Conservation (phyloP, 2,888 invertebrate species). For the Ethmia dodecea region DNA sequence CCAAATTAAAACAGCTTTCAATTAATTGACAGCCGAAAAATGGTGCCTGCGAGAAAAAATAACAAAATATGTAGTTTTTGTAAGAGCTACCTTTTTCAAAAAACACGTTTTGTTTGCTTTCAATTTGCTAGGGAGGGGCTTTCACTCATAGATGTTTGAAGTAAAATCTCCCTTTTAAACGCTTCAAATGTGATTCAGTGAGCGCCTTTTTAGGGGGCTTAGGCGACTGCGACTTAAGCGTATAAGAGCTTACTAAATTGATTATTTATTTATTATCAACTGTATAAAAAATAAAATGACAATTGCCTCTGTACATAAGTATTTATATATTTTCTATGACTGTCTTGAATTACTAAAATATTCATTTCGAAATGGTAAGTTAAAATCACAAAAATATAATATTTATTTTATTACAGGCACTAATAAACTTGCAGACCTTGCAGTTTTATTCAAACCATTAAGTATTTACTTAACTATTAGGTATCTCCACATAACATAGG, state of each 20-base stretch:
- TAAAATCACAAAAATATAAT: too few species aligned
- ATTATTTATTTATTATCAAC: conserved; percentile 2
- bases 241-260: conserved; percentile 12
- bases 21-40: conserved; percentile 30
- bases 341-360: too few species aligned
- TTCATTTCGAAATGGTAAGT: too few species aligned
- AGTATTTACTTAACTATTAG: too few species aligned
- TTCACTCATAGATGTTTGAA: conserved; percentile 62
- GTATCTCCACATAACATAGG: too few species aligned
- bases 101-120: conserved; percentile 69
- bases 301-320: too few species aligned
- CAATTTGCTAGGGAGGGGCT: conserved; percentile 56
- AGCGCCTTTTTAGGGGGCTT: conserved; percentile 57
- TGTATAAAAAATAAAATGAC: too few species aligned
- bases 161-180: conserved; percentile 72
- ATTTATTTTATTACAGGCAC: too few species aligned
- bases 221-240: conserved; percentile 21
- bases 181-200: conserved; percentile 65
- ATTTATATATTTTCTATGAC: too few species aligned
- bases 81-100: conserved; percentile 56
- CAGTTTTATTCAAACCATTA: too few species aligned
- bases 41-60: conserved; percentile 45
- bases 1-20: conserved; percentile 18
- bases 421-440: too few species aligned
- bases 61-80: conserved; percentile 53